phyloP scores from a whole-genome alignment of 2,888 invertebrate species.

The Macropis europaea region DNA sequence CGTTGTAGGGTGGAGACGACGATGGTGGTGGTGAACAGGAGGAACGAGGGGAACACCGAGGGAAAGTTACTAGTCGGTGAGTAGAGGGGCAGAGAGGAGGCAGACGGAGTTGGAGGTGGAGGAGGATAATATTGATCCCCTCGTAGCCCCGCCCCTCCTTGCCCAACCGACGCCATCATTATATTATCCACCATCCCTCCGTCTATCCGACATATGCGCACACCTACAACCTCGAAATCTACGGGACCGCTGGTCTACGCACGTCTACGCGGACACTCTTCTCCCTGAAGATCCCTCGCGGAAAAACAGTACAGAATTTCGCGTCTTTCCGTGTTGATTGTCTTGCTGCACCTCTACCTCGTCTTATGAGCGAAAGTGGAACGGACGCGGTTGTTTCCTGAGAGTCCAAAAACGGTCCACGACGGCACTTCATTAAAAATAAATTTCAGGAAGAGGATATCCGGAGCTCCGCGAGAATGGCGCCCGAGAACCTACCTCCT shows the following conservation, averaged over 20 bases:
- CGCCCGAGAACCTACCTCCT: conserved; percentile 57
- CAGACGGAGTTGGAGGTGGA: conserved; percentile 71
- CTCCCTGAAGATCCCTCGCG: neutral
- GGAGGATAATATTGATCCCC: conserved; percentile 80
- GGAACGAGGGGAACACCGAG: conserved; percentile 46
- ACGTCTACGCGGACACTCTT: conserved; percentile 35
- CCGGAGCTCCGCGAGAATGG: conserved; percentile 79
- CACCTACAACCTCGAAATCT: conserved; percentile 60
- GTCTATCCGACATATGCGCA: conserved; percentile 69
- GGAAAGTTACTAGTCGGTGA: conserved; percentile 45
- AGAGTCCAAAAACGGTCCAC: conserved; percentile 20
- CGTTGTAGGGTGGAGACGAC: conserved; percentile 55
- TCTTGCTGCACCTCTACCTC: neutral
- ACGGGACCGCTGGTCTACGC: conserved; percentile 54
- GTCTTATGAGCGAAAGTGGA: neutral
- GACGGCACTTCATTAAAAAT: conserved; percentile 82
- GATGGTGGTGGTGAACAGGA: conserved; percentile 43
- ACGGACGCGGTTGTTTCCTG: conserved; percentile 5
- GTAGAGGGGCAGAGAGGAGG: conserved; percentile 60
- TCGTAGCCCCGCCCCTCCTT: conserved; percentile 79
- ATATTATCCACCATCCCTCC: conserved; percentile 80
- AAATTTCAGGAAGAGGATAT: conserved; percentile 81
- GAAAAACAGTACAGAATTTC: neutral
- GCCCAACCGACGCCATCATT: conserved; percentile 79
- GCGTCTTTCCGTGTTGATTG: neutral